Evolutionary conservation across 2,113 vertebrate genomes (phyloP).

Genomic region (Brachypodius melanocephalos): DNA sequence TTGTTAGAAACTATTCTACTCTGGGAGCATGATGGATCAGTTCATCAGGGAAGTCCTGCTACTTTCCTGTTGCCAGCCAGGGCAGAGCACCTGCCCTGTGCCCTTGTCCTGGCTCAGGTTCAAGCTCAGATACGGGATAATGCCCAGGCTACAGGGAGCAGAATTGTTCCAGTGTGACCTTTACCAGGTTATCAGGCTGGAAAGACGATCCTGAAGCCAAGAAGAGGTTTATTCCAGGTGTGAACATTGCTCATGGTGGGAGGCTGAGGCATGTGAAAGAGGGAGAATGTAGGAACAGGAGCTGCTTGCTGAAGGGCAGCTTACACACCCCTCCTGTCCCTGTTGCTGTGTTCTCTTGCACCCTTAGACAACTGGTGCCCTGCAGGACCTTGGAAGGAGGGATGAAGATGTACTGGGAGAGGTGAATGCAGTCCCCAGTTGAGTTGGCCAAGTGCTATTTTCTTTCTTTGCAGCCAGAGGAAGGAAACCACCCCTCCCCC

Average conservation of each 20-base stretch:
- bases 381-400: background rate
- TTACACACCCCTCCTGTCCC: background rate
- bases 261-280: background rate
- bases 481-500: background rate
- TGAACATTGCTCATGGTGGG: background rate
- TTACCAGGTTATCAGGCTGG: background rate
- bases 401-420: background rate
- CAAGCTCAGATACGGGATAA: background rate
- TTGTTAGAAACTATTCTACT: background rate
- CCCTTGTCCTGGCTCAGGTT: background rate
- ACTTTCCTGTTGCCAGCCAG: background rate
- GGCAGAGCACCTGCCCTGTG: rapidly evolving
- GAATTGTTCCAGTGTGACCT: background rate
- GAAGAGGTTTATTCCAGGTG: background rate
- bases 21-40: background rate
- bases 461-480: background rate
- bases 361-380: background rate
- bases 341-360: background rate
- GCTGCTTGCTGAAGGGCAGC: background rate
- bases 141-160: background rate
- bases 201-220: background rate
- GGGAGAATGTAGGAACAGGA: background rate
- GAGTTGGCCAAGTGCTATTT: background rate
- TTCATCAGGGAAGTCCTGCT: background rate
- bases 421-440: background rate